Conservation (phyloP, 2,113 vertebrate genomes). For the Hemichromis elongatus region DNA sequence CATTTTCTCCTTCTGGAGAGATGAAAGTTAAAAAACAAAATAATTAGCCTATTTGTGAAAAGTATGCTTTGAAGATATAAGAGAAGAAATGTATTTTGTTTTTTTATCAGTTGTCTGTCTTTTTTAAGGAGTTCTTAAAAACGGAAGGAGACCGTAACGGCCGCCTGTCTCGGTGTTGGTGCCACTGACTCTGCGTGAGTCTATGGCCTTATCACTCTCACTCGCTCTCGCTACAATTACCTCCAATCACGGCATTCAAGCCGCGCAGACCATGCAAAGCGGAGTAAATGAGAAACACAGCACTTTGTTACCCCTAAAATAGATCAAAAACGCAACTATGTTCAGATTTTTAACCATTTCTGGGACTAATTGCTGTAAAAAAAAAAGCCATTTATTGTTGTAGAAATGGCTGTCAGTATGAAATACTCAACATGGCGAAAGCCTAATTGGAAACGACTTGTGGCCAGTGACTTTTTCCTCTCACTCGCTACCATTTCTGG, state of each 20-base stretch:
- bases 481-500: not conserved
- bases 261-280: constrained; percentile 5
- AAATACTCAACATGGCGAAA: not conserved
- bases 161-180: not conserved
- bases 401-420: not conserved
- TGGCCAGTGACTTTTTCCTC: not conserved
- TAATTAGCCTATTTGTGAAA: constrained; percentile 64
- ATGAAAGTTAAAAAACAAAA: constrained; percentile 67
- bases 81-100: constrained; percentile 41
- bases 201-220: constrained; percentile 25
- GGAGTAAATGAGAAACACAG: constrained; percentile 11
- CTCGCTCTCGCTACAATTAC: constrained; percentile 39
- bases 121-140: constrained; percentile 24
- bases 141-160: constrained; percentile 22
- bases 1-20: constrained; percentile 39
- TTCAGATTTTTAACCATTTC: not conserved
- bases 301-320: not conserved
- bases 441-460: not conserved
- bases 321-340: constrained; percentile 2
- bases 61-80: constrained; percentile 63
- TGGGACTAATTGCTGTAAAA: not conserved
- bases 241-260: constrained; percentile 41
- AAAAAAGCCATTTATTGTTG: not conserved
- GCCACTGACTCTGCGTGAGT: constrained; percentile 43
- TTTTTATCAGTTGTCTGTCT: constrained; percentile 46